A percentile compares a stretch with the other conserved stretches of the same genome.
Evolutionary conservation across 1,140 invertebrate genomes (phyloP).

Genomic region (Lepidurus arcticus): DNA sequence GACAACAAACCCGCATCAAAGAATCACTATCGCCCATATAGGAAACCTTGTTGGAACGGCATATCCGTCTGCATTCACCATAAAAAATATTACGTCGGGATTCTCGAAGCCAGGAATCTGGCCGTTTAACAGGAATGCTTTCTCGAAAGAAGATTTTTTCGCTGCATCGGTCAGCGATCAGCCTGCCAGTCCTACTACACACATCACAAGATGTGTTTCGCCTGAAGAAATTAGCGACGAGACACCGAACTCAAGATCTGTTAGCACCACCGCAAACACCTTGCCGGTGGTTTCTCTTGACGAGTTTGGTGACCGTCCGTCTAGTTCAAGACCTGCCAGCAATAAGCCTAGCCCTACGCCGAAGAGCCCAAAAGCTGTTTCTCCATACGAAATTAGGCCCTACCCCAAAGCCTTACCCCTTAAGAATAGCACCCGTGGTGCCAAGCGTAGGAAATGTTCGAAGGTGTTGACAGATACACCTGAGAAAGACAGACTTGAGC

Average conservation of each 20-base stretch:
- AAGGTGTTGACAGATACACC: slow-evolving; percentile 5
- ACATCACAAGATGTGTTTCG: slow-evolving; percentile 5
- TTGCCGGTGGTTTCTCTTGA: neutral
- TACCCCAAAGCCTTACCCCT: neutral
- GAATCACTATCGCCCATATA: slow-evolving; percentile 38
- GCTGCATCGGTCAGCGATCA: slow-evolving; percentile 35
- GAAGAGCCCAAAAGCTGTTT: slow-evolving; percentile 5
- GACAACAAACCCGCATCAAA: slow-evolving; percentile 36
- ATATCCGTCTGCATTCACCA: slow-evolving; percentile 30
- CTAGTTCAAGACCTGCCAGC: slow-evolving; percentile 4
- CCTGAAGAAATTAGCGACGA: slow-evolving; percentile 5
- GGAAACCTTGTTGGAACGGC: slow-evolving; percentile 35
- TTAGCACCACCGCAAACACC: neutral
- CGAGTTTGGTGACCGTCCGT: slow-evolving; percentile 3
- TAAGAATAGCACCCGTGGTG: neutral
- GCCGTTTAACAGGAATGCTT: slow-evolving; percentile 37
- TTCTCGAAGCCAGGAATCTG: slow-evolving; percentile 38
- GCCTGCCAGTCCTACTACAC: slow-evolving; percentile 17
- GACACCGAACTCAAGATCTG: slow-evolving; percentile 4
- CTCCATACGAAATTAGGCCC: neutral
- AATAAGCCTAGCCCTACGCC: neutral
- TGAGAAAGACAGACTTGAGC: slow-evolving; percentile 5
- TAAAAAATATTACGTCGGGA: slow-evolving; percentile 37
- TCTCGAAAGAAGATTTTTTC: slow-evolving; percentile 35
- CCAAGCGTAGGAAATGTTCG: slow-evolving; percentile 4